These are phyloP conservation scores for Dasyornis broadbenti DNA, from an alignment of 2,113 vertebrate genomes.

Conservation along the genomic window DNA sequence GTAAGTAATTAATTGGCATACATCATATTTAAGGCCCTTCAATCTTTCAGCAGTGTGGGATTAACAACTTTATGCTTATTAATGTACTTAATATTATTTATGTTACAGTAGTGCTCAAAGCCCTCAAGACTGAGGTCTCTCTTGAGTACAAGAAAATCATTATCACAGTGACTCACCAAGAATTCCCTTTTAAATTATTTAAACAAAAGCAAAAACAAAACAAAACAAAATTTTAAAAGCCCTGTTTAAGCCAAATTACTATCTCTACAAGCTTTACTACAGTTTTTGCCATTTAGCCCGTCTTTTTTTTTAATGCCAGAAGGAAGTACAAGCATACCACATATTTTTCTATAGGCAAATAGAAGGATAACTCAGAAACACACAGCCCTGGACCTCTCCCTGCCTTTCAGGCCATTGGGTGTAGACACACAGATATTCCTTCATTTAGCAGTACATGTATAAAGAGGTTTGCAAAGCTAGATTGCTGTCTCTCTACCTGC, in stretches of 20 bases:
- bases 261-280: background rate
- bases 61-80: slow-evolving; percentile 20
- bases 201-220: background rate
- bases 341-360: background rate
- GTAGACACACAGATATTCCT: background rate
- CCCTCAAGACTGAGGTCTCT: background rate
- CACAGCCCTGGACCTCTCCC: background rate
- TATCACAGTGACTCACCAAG: background rate
- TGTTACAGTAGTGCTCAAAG: background rate
- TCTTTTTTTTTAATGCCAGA: background rate
- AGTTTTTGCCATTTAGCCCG: background rate
- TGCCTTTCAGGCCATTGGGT: background rate
- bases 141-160: background rate
- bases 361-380: background rate
- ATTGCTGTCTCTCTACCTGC: background rate
- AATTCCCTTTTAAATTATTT: background rate
- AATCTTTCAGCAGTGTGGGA: background rate
- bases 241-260: background rate
- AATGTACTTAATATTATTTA: background rate
- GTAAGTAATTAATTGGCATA: background rate
- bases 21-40: background rate
- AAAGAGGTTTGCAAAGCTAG: background rate
- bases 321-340: background rate
- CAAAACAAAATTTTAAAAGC: too few relatives aligned
- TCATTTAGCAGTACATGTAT: background rate